A percentile compares a stretch with the other conserved stretches of the same genome.
phyloP scores from a whole-genome alignment of 2,888 invertebrate genomes.

The Aphelenchoides bicaudatus region DNA sequence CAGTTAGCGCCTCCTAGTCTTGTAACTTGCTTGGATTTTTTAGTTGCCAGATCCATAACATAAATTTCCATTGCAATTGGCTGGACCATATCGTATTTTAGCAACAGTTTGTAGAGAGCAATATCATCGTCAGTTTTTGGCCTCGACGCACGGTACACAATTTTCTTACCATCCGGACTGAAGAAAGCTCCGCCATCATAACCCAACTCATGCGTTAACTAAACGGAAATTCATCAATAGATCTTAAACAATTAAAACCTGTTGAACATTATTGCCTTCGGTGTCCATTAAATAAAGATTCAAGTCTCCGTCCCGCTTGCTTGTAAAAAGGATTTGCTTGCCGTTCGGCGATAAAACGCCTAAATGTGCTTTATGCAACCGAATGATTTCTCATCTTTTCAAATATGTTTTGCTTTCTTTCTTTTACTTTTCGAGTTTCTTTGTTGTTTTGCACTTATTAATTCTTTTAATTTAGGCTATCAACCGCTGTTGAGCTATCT shows the following conservation, averaged over 20 bases:
- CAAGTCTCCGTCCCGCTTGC: constrained; percentile 46
- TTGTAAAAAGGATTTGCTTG: constrained; percentile 49
- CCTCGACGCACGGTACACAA: constrained; percentile 53
- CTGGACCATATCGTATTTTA: constrained; percentile 39
- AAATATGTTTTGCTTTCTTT: too few species aligned
- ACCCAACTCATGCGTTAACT: constrained; percentile 45
- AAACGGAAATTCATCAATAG: constrained; percentile 11
- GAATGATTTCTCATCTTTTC: too few species aligned
- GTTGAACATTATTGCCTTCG: constrained; percentile 43
- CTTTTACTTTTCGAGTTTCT: constrained; percentile 33
- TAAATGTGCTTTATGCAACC: too few species aligned
- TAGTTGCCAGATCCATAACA: constrained; percentile 44
- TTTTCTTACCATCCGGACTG: constrained; percentile 50
- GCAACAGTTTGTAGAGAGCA: constrained; percentile 39
- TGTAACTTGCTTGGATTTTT: constrained; percentile 47
- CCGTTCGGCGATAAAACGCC: constrained; percentile 45
- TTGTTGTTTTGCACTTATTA: constrained; percentile 19
- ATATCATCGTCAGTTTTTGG: constrained; percentile 45
- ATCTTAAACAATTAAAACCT: constrained; percentile 25
- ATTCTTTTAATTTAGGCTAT: too few species aligned
- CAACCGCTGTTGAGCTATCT: too few species aligned
- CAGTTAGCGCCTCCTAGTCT: constrained; percentile 50
- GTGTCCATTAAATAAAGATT: constrained; percentile 51
- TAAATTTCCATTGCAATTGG: constrained; percentile 57
- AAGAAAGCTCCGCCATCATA: constrained; percentile 59